These are phyloP conservation scores for Crossocerus cetratus DNA, from an alignment of 2,888 invertebrate species.

Conservation along the genomic window DNA sequence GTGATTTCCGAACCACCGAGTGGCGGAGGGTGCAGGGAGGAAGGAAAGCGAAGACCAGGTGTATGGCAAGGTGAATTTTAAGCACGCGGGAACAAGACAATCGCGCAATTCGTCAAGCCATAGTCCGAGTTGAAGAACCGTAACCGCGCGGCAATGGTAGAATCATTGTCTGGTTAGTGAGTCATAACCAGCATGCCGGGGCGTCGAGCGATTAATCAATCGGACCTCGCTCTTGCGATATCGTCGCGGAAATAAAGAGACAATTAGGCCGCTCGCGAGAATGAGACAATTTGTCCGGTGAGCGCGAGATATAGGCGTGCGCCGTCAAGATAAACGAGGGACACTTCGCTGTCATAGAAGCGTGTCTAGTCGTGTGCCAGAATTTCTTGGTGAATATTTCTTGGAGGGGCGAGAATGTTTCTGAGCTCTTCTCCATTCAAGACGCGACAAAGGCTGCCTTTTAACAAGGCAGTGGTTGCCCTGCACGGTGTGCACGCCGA, in stretches of 20 bases:
- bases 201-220: not conserved
- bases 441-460: constrained; percentile 19
- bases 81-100: not conserved
- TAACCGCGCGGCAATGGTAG: not conserved
- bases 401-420: constrained; percentile 16
- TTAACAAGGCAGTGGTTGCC: constrained; percentile 32
- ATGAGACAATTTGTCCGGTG: constrained; percentile 29
- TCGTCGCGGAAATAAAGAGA: constrained; percentile 19
- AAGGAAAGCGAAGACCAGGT: no score
- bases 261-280: constrained; percentile 2
- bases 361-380: no score
- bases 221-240: constrained; percentile 2
- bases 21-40: no score
- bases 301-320: constrained; percentile 11
- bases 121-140: not conserved
- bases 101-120: not conserved
- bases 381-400: no score
- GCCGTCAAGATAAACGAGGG: constrained; percentile 7
- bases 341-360: no score
- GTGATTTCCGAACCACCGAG: no score
- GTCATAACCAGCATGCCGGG: not conserved
- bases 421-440: constrained; percentile 22
- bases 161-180: not conserved
- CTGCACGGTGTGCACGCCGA: constrained; percentile 15
- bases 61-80: no score